Evolutionary conservation across 1,140 invertebrate species (phyloP), one percentile per base, ranked within the genome.

Genomic region (Micrasema minimum): DNA sequence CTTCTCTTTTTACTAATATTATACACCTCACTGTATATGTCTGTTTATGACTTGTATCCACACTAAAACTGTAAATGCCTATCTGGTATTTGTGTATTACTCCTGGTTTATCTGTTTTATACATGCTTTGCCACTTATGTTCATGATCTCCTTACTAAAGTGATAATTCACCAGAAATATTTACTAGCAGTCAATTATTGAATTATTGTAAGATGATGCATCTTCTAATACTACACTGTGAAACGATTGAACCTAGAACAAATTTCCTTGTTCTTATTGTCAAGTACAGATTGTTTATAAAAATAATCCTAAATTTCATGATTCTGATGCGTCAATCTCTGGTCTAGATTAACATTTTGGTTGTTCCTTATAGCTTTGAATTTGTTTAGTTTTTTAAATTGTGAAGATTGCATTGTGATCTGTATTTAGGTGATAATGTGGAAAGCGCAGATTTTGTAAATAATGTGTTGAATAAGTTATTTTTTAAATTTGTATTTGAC

Each of bases 381-480:
- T 31, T 38, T 38, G 31, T 66, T 66, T 51, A 53, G 45, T 66
- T 66, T 45, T 67, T 26, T 55, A 67, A 67, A 61, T 69, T 69
- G 55, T 69, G 16, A 61, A 46, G 53, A 57, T 69, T 45, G 70
- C 64, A 66, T 72, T 72, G 65, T 72, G 57, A 72, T 72, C 45
- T 72, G 70, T 61, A 26, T 72, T 72, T 55, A 43, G 35, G 55
- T 65, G 26, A 64, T 31, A 23, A 57, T 43, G 50, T 67, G 43
- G 35, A 11, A 12, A 69, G 67, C 38, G 38, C 66, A 69, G 57
- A 22, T 62, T 69, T 69, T 69, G 67, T 69, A 69, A 69, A 69
- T 69, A 69, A 69, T 57, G 23, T 68, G 66, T 68, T 55, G 12
- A 57, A 57, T 68, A 57, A 68, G 37, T 57, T 68, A 55, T 55